Conservation (phyloP, 2,113 vertebrate genomes). For the Carettochelys insculpta region DNA sequence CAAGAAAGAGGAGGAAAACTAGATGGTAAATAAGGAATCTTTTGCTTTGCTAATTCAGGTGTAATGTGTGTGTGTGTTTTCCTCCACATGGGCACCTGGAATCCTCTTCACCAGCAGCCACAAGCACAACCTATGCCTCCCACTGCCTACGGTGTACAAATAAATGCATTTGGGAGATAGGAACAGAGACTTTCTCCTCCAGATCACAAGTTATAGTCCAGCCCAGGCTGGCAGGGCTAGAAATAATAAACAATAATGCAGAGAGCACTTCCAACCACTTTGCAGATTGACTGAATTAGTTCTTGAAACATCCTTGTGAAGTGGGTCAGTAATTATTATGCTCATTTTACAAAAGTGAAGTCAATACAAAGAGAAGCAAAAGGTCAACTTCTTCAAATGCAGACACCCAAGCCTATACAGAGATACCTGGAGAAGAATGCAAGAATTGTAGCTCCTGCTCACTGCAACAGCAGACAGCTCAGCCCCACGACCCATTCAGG, state of each 20-base stretch:
- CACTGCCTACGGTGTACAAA: not conserved
- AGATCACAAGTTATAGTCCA: not conserved
- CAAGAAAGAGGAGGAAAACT: not conserved
- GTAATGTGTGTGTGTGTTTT: not conserved
- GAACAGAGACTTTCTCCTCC: not conserved
- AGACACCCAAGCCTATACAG: not conserved
- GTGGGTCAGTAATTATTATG: slow-evolving; percentile 20
- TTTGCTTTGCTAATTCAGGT: not conserved
- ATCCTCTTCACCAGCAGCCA: not conserved
- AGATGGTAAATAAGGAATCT: not conserved
- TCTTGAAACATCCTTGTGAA: not conserved
- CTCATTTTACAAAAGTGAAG: slow-evolving; percentile 25
- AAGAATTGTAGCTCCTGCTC: not conserved
- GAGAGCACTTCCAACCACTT: not conserved
- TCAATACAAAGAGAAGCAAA: not conserved
- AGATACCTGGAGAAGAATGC: slow-evolving; percentile 8
- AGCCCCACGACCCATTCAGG: slow-evolving; percentile 21
- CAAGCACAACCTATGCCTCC: too few relatives aligned
- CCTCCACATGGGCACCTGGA: not conserved
- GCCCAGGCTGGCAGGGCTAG: not conserved
- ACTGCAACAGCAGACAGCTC: not conserved
- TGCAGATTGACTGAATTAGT: not conserved
- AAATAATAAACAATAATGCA: not conserved
- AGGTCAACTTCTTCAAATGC: not conserved
- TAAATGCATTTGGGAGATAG: not conserved